Base-by-base conservation (phyloP, 2,797 vertebrate genomes). In the Anniella stebbinsi region DNA sequence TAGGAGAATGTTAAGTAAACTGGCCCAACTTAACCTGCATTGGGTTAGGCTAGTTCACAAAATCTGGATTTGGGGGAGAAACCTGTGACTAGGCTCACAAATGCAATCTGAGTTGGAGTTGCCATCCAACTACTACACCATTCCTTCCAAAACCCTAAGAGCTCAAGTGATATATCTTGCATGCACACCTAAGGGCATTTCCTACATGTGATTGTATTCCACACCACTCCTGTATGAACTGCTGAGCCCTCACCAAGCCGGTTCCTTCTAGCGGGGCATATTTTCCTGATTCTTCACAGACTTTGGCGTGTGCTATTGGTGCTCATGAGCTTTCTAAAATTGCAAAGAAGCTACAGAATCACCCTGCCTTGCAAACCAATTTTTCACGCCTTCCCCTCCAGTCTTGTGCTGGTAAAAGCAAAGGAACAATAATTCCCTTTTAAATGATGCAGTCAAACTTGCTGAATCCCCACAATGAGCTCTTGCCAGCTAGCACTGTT, bases 401-500 rank as follows among this genome's bases (percentile, higher is more conserved):
- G 2, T 15, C 0, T 67, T n/a, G 51, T 92, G 57, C 33, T 88
- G 66, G 90, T 93, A 75, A 92, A 83, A 94, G 95, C 72, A 63
- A 92, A 90, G n/a, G 80, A 81, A 87, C 94, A 94, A 83, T 92
- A 73, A 85, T 92, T 82, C 89, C 90, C 51, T 81, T 86, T 81
- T 87, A 95, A 95, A 89, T 38, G 92, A 88, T 93, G 85, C 73
- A 85, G 54, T 93, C 94, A 94, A 95, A 95, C 48, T 70, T 94
- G 88, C 86, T 95, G 94, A 93, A 87, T 94, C 90, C 94, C 93
- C 84, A 92, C 89, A 95, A 93, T 38, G 3, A 93, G 63, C 80
- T 94, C 69, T 94, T 88, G 94, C 91, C 90, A 96, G 82, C 86
- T 84, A 90, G 30, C 77, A 94, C 85, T 90, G 66, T 89, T 84